These are phyloP conservation scores for Rhabdophis nuchalis DNA, from an alignment of 2,797 vertebrate species.

Conservation along the genomic window DNA sequence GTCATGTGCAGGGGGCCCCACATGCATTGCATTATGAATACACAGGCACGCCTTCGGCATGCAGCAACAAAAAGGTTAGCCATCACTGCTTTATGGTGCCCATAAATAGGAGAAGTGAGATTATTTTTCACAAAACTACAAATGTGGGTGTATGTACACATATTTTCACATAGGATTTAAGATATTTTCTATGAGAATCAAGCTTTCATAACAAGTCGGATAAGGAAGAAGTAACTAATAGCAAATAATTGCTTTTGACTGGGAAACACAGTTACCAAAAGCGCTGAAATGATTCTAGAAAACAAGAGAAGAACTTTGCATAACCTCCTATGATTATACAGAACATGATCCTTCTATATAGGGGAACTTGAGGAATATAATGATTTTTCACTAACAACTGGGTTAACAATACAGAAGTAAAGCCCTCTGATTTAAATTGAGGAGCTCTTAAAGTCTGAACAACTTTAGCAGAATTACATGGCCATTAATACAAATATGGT, in stretches of 20 bases:
- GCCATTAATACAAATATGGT: not conserved
- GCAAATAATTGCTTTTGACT: not conserved
- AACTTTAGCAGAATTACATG: not conserved
- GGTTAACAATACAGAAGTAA: not conserved
- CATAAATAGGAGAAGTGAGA: not conserved
- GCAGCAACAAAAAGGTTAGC: too few relatives aligned
- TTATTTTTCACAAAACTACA: not conserved
- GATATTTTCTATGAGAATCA: not conserved
- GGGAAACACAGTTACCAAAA: not conserved
- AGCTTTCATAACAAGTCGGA: not conserved
- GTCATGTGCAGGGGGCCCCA: too few relatives aligned
- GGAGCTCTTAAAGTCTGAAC: slow-evolving; percentile 4
- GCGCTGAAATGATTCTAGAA: not conserved
- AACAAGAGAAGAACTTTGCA: not conserved
- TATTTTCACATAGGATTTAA: not conserved
- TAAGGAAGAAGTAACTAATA: not conserved
- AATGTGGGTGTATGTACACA: not conserved
- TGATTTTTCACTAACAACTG: not conserved
- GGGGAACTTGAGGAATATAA: not conserved
- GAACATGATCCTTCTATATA: not conserved
- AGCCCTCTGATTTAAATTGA: not conserved
- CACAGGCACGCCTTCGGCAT: too few relatives aligned
- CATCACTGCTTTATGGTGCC: not conserved
- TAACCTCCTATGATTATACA: not conserved
- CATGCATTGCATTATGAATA: too few relatives aligned